These are phyloP conservation scores for Diadumene lineata DNA, from an alignment of 92 coral and sea anemone species.

Conservation along the genomic window DNA sequence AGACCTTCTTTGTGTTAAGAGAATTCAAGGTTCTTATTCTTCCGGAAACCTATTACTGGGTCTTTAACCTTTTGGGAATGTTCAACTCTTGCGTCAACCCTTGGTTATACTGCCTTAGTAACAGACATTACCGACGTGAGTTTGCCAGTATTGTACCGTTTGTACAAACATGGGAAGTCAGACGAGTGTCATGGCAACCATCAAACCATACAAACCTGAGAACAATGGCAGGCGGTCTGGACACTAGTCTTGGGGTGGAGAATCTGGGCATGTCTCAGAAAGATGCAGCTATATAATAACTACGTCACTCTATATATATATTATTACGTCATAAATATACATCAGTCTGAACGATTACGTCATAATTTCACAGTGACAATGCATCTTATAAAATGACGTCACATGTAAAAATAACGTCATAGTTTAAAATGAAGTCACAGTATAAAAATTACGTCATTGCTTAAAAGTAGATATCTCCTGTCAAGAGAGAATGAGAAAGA, in stretches of 20 bases:
- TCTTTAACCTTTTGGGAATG: slow-evolving; percentile 49
- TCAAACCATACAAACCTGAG: slow-evolving; percentile 5
- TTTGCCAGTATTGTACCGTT: slow-evolving; percentile 27
- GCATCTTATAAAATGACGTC: not conserved
- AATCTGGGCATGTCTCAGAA: slow-evolving; percentile 13
- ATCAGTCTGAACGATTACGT: not conserved
- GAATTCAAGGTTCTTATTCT: slow-evolving; percentile 28
- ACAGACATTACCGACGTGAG: slow-evolving; percentile 46
- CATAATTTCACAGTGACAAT: no score
- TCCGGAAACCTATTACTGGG: slow-evolving; percentile 26
- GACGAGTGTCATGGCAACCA: slow-evolving; percentile 52
- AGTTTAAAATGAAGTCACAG: not conserved
- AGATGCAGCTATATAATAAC: not conserved
- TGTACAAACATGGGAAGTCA: slow-evolving; percentile 13
- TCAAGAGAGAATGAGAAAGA: no score
- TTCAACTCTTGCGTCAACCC: slow-evolving; percentile 61
- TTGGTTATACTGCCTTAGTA: slow-evolving; percentile 56
- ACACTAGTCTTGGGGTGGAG: slow-evolving; percentile 8
- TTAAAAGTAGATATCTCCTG: no score
- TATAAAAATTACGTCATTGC: not conserved
- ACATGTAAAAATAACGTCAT: not conserved
- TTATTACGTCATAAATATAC: not conserved
- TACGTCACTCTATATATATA: not conserved
- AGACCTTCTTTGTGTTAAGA: slow-evolving; percentile 51
- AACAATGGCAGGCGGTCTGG: slow-evolving; percentile 8